Evolutionary conservation across 2,797 vertebrate species (phyloP).

Genomic region (Benthosema pterotum): DNA sequence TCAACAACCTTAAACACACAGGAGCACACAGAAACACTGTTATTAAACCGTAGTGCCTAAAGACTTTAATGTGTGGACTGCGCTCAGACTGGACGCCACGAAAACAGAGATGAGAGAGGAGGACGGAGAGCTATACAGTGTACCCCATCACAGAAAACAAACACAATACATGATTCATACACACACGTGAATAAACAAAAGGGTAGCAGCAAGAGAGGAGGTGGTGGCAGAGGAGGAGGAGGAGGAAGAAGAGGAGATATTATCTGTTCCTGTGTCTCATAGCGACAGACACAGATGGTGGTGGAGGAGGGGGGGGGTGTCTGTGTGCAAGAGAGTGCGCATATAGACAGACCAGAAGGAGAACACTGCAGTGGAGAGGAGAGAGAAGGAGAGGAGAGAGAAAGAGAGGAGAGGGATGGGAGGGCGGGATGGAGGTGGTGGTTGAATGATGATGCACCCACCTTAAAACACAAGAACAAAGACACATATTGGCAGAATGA

Average conservation of each 20-base stretch:
- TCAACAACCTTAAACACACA: conserved; percentile 26
- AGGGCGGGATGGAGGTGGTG: conserved; percentile 30
- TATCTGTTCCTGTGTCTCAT: conserved; percentile 75
- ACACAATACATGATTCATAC: conserved; percentile 14
- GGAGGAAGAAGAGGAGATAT: conserved; percentile 70
- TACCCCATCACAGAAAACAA: background rate
- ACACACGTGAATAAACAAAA: conserved; percentile 50
- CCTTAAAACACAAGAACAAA: conserved; percentile 74
- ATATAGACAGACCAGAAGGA: conserved; percentile 74
- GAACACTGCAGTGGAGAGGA: conserved; percentile 72
- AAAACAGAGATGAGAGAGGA: conserved; percentile 2
- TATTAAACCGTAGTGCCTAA: background rate
- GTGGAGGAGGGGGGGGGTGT: conserved; percentile 49
- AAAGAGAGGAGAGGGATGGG: background rate
- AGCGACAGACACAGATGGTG: conserved; percentile 80
- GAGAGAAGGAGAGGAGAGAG: conserved; percentile 42
- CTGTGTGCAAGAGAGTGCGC: conserved; percentile 50
- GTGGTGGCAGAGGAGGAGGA: conserved; percentile 47
- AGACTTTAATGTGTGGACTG: conserved; percentile 27
- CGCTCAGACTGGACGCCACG: conserved; percentile 8
- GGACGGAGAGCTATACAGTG: background rate
- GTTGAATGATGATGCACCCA: conserved; percentile 70
- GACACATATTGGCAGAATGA: conserved; percentile 50
- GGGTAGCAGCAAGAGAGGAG: conserved; percentile 44
- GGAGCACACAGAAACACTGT: background rate